Conservation (phyloP, 2,113 vertebrate genomes). For the Tetrax tetrax region DNA sequence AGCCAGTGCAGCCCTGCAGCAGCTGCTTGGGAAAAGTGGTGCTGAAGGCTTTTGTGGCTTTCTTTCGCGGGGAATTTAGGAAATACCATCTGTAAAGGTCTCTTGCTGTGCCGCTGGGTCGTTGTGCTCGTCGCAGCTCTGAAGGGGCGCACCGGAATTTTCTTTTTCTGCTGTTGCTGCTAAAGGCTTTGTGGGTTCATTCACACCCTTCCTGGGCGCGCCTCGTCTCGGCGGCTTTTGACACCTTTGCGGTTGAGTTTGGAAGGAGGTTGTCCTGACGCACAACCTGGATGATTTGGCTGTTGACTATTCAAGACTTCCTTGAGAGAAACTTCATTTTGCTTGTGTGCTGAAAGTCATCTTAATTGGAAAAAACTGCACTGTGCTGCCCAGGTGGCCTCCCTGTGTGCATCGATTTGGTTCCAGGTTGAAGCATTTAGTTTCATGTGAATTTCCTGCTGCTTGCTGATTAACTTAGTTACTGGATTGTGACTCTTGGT, state of each 20-base stretch:
- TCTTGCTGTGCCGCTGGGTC: background rate
- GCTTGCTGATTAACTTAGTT: background rate
- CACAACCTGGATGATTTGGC: background rate
- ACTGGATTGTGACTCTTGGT: background rate
- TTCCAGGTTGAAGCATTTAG: background rate
- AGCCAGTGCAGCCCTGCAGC: background rate
- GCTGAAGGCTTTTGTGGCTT: background rate
- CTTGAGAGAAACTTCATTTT: background rate
- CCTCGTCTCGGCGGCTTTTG: background rate
- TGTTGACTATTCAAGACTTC: background rate
- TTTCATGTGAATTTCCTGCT: background rate
- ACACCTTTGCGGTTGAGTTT: background rate
- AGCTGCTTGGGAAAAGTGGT: background rate
- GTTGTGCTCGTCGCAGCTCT: background rate
- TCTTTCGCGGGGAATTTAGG: background rate
- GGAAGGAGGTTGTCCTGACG: background rate
- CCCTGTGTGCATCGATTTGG: background rate
- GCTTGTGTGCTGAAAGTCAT: background rate
- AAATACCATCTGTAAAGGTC: background rate
- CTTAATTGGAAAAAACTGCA: too few species aligned
- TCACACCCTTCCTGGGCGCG: rapidly evolving
- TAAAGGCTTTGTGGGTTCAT: background rate
- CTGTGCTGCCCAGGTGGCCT: rapidly evolving
- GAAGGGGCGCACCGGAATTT: background rate
- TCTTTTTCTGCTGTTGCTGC: background rate